Percentiles rank a stretch among this genome's conserved stretches.
Evolutionary conservation across 2,113 vertebrate species (phyloP).

Genomic region (Dendropsophus ebraccatus): DNA sequence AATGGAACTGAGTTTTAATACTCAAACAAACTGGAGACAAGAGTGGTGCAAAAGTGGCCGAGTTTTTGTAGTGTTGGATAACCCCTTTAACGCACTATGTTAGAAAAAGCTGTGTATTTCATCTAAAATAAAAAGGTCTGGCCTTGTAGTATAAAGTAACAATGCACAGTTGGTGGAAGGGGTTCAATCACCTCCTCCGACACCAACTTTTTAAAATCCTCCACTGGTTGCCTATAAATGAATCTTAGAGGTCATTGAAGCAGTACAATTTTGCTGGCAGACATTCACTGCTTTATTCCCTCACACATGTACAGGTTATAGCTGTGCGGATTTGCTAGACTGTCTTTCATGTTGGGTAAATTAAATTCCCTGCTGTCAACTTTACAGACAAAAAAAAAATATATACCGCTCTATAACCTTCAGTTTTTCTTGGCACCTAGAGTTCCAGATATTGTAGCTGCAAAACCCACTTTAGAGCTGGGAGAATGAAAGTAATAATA

Average conservation of each 20-base stretch:
- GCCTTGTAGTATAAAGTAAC: not conserved
- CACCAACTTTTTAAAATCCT: not conserved
- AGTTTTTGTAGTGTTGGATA: too few species aligned
- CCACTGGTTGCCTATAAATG: not conserved
- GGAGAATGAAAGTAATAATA: conserved; percentile 22
- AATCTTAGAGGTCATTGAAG: not conserved
- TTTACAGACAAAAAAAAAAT: conserved; percentile 25
- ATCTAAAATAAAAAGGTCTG: not conserved
- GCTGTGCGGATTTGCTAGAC: not conserved
- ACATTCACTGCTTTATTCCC: not conserved
- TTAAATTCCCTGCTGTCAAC: conserved; percentile 31
- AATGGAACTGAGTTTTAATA: too few species aligned
- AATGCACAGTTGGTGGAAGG: not conserved
- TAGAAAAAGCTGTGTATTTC: not conserved
- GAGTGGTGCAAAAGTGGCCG: too few species aligned
- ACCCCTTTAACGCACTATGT: too few species aligned
- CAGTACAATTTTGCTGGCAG: not conserved
- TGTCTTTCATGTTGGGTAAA: conserved; percentile 14
- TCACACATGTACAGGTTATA: not conserved
- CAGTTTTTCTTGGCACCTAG: conserved; percentile 43
- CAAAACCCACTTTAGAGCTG: conserved; percentile 8
- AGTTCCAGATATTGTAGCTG: conserved; percentile 22
- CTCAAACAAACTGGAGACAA: too few species aligned
- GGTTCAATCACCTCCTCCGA: not conserved
- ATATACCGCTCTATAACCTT: conserved; percentile 2